Evolutionary conservation across 2,113 vertebrate species (phyloP), one percentile per base, ranked within the genome.

Genomic region (Equus quagga): DNA sequence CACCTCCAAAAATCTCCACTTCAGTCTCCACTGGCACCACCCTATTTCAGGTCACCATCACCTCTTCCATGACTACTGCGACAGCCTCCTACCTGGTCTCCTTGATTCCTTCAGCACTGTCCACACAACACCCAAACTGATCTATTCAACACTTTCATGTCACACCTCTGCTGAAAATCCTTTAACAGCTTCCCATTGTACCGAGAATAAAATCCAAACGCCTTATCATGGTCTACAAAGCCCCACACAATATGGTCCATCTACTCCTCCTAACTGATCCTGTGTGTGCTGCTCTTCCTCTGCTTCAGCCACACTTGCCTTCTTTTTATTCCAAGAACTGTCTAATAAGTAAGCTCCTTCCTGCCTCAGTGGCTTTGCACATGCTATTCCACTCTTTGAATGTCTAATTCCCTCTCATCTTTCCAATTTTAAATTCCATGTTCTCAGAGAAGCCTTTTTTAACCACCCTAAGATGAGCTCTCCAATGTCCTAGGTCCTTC

Each of bases 121-220:
- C 51, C 21, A 91, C 10, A n/a, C 18, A 12, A 85, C 6, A 87
- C 28, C 23, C 85, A 65, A 41, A 76, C 23, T 31, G 65, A 78
- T 54, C 69, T 83, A n/a, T 9, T 90, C 36, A 97, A 64, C 44
- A 83, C 13, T 46, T 86, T 33, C n/a, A 49, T 7, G 21, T 83
- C 64, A 96, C 44, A 56, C 76, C 49, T 15, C 69, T 14, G 12
- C 65, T 79, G 33, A 94, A 94, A 89, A 89, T 70, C 44, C 88
- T 89, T 94, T 67, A 84, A 88, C 56, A 82, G 91, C 79, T 96
- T 82, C 80, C 23, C 28, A 21, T 15, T 41, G 26, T 62, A 58
- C 46, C 24, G 69, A 89, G 65, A 88, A 95, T 73, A 70, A 92
- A 95, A 84, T 51, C 31, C 72, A 75, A 94, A 67, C 49, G 60